These are phyloP conservation scores for Leptinotarsa juncta DNA, from an alignment of 2,888 invertebrate genomes.

Conservation along the genomic window DNA sequence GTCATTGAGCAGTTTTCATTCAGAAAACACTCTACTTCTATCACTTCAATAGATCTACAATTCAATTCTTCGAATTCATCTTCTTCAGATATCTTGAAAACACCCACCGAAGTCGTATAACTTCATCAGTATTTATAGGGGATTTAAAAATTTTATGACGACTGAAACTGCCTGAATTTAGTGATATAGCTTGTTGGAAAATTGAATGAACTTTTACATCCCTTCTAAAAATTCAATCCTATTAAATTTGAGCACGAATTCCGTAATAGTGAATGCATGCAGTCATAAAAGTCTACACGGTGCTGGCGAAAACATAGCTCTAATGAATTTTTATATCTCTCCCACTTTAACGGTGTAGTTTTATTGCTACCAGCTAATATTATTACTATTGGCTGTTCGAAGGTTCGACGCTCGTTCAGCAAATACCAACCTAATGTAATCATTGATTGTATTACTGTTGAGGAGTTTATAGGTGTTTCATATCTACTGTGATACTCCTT, in stretches of 20 bases:
- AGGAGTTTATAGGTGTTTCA: no score
- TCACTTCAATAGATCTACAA: background rate
- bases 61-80: background rate
- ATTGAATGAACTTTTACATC: conserved; percentile 25
- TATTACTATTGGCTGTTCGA: no score
- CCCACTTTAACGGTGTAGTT: no score
- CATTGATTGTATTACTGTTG: no score
- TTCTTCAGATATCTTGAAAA: background rate
- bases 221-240: conserved; percentile 22
- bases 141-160: conserved; percentile 17
- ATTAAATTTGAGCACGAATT: conserved; percentile 22
- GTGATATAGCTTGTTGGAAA: conserved; percentile 22
- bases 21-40: background rate
- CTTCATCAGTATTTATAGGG: conserved; percentile 34
- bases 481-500: no score
- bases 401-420: no score
- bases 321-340: background rate
- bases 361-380: no score
- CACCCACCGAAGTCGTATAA: background rate
- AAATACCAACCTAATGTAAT: no score
- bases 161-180: conserved; percentile 20
- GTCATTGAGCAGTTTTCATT: no score
- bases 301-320: background rate
- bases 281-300: conserved; percentile 17
- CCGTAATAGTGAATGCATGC: conserved; percentile 5